Percentiles rank a stretch among this genome's conserved stretches.
These are phyloP conservation scores for Athene noctua DNA, from an alignment of 2,113 vertebrate genomes.

Conservation along the genomic window DNA sequence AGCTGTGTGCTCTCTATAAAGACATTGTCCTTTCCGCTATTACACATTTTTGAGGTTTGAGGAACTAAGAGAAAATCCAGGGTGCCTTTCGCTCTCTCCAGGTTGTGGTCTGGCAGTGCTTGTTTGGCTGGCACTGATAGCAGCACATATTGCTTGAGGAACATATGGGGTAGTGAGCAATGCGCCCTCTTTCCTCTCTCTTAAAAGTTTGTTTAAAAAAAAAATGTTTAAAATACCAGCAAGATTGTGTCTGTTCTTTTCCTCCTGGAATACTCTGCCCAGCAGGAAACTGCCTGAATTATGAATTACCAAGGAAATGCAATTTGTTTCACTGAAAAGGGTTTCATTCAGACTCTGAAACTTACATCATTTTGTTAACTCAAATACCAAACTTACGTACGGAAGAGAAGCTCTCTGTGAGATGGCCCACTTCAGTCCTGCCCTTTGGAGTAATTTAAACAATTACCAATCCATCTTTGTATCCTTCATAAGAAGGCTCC, in stretches of 20 bases:
- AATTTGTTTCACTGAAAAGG: neutral
- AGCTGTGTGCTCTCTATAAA: neutral
- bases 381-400: neutral
- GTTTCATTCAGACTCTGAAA: neutral
- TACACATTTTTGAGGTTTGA: constrained; percentile 1
- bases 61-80: neutral
- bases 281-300: neutral
- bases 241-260: neutral
- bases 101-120: constrained; percentile 33
- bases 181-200: neutral
- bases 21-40: neutral
- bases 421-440: neutral
- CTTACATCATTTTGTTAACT: neutral
- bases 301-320: neutral
- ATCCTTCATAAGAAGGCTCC: neutral
- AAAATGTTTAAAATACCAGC: neutral
- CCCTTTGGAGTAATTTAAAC: neutral
- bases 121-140: neutral
- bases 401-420: neutral
- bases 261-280: neutral
- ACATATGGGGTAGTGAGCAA: constrained; percentile 11
- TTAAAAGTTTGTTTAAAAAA: neutral
- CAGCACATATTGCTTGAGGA: neutral
- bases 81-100: neutral
- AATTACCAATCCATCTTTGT: neutral